phyloP scores from a whole-genome alignment of 2,113 vertebrate genomes.

The Anguilla japonica region DNA sequence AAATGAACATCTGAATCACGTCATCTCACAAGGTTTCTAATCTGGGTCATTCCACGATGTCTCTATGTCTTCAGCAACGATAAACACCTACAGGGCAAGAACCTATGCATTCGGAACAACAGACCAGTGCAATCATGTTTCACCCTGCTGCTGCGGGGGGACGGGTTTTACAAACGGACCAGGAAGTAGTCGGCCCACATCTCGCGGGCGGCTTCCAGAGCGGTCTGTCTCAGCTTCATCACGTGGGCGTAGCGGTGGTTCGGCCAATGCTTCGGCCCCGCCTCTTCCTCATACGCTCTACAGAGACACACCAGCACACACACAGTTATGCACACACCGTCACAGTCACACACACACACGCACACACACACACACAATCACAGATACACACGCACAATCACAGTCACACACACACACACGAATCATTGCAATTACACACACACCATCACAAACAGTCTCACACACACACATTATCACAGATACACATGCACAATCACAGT shows the following conservation, averaged over 20 bases:
- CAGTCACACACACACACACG: background rate
- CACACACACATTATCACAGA: background rate
- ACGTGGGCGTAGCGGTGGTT: slow-evolving; percentile 81
- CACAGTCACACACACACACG: background rate
- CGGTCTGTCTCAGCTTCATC: slow-evolving; percentile 87
- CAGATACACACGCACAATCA: background rate
- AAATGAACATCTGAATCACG: background rate
- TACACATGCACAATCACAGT: background rate
- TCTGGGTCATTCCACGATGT: background rate
- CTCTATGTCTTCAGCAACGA: background rate
- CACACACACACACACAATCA: background rate
- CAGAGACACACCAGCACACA: slow-evolving; percentile 35
- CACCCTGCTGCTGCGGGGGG: background rate
- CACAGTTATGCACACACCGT: slow-evolving; percentile 17
- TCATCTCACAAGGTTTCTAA: background rate
- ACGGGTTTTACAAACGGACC: slow-evolving; percentile 63
- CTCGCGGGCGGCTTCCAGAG: slow-evolving; percentile 79
- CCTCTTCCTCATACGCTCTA: slow-evolving; percentile 74
- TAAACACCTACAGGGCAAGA: background rate
- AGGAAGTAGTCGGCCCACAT: slow-evolving; percentile 90
- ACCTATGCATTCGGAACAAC: background rate
- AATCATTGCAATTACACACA: background rate
- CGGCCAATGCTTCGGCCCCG: slow-evolving; percentile 85
- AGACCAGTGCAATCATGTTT: background rate
- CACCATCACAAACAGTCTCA: too few species aligned